A percentile compares a stretch with the other conserved stretches of the same genome.
These are phyloP conservation scores for Brachypalpus laphriformis DNA, from an alignment of 2,888 invertebrate species.

Conservation along the genomic window DNA sequence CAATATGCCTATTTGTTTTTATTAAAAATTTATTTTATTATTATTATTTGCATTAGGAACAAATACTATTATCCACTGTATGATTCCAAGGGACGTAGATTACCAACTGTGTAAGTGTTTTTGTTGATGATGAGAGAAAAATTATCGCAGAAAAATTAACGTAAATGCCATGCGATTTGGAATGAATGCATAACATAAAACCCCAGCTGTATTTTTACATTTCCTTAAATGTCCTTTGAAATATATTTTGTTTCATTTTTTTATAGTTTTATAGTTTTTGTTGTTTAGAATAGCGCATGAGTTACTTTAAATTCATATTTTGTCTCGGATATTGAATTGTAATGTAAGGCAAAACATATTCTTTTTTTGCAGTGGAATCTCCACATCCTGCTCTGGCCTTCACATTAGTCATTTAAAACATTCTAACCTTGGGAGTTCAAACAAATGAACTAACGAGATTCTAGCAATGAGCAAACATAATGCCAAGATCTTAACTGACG, in stretches of 20 bases:
- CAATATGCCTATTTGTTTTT: conserved; percentile 26
- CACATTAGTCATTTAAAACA: too few relatives aligned
- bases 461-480: too few relatives aligned
- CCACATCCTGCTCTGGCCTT: too few relatives aligned
- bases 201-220: conserved; percentile 20
- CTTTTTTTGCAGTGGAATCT: too few relatives aligned
- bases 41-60: conserved; percentile 78
- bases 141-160: conserved; percentile 52
- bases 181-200: conserved; percentile 58
- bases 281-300: conserved; percentile 32
- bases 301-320: background rate
- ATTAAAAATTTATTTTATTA: conserved; percentile 69
- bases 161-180: conserved; percentile 61
- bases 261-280: background rate
- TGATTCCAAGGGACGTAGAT: conserved; percentile 82
- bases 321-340: background rate
- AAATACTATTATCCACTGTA: conserved; percentile 82
- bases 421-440: too few relatives aligned
- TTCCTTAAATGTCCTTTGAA: conserved; percentile 16
- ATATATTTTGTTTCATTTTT: conserved; percentile 4
- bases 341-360: background rate
- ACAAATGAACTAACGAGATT: too few relatives aligned
- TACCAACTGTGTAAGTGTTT: conserved; percentile 82
- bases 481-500: too few relatives aligned
- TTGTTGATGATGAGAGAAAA: conserved; percentile 47